Conservation (phyloP, 2,797 vertebrate species). For the Sparidentex hasta region DNA sequence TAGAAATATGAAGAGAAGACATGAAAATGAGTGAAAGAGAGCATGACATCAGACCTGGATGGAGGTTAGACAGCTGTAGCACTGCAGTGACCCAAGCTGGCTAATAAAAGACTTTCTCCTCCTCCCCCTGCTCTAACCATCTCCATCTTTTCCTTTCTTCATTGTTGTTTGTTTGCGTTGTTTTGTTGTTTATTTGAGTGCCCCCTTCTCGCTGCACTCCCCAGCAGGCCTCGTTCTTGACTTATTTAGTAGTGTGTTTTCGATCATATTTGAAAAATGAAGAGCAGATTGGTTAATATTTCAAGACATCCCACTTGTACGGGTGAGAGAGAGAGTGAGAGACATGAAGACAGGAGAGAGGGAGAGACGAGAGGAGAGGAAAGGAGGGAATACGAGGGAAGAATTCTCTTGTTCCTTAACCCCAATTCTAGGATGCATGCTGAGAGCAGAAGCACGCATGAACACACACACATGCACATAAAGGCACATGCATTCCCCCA, state of each 20-base stretch:
- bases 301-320: slow-evolving; percentile 77
- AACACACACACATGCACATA: slow-evolving; percentile 53
- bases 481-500: slow-evolving; percentile 9
- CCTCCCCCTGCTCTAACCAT: not conserved
- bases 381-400: slow-evolving; percentile 74
- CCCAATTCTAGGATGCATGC: slow-evolving; percentile 79
- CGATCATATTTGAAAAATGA: slow-evolving; percentile 84
- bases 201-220: slow-evolving; percentile 49
- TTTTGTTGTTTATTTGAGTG: slow-evolving; percentile 75
- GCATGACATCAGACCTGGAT: not conserved
- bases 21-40: not conserved
- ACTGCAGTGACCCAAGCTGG: not conserved
- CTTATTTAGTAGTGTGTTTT: slow-evolving; percentile 86
- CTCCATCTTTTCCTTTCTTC: slow-evolving; percentile 46
- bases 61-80: slow-evolving; percentile 10
- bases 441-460: slow-evolving; percentile 71
- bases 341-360: slow-evolving; percentile 43
- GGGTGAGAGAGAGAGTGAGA: slow-evolving; percentile 35
- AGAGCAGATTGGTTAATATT: slow-evolving; percentile 86
- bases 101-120: not conserved
- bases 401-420: slow-evolving; percentile 85
- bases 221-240: slow-evolving; percentile 87
- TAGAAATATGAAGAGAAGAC: slow-evolving; percentile 10
- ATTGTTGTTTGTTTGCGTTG: slow-evolving; percentile 73
- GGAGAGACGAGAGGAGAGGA: slow-evolving; percentile 50